Evolutionary conservation across 2,888 invertebrate species (phyloP).

Genomic region (Pimpla rufipes): DNA sequence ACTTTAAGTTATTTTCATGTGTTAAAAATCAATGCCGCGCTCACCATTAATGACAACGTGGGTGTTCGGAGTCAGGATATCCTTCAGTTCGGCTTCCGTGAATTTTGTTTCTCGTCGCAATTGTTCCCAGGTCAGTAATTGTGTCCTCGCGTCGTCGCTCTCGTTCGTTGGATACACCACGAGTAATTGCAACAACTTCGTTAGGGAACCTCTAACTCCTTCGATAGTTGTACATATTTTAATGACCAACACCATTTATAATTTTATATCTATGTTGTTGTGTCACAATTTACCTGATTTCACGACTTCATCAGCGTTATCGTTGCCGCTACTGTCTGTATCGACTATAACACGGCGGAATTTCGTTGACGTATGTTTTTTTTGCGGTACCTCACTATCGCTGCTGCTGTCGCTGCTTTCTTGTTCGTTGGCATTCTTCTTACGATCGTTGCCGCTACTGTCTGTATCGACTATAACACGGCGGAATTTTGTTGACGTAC

Average conservation of each 20-base stretch:
- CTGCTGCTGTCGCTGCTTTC: slow-evolving; percentile 4
- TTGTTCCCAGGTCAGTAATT: slow-evolving; percentile 2
- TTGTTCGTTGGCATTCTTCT: slow-evolving; percentile 6
- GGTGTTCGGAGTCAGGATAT: slow-evolving; percentile 9
- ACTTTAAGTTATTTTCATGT: slow-evolving; percentile 1
- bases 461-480: slow-evolving; percentile 12
- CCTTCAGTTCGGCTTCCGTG: slow-evolving; percentile 8
- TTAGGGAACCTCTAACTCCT: slow-evolving; percentile 1
- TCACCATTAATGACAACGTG: slow-evolving; percentile 12
- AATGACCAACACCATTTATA: slow-evolving; percentile 8
- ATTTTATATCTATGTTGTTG: background rate
- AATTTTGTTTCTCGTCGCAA: background rate
- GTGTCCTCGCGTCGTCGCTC: slow-evolving; percentile 2
- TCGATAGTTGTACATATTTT: slow-evolving; percentile 5
- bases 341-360: slow-evolving; percentile 12
- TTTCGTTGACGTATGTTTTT: slow-evolving; percentile 8
- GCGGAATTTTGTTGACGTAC: slow-evolving; percentile 8
- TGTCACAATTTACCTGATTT: slow-evolving; percentile 9
- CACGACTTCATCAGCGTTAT: background rate
- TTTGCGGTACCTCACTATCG: slow-evolving; percentile 8
- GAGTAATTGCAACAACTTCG: slow-evolving; percentile 9
- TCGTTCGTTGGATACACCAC: slow-evolving; percentile 12
- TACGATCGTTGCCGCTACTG: slow-evolving; percentile 6
- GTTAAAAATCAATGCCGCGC: background rate
- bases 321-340: slow-evolving; percentile 9